Percentiles rank a stretch among this genome's conserved stretches.
These are phyloP conservation scores for Scaptomyza montana DNA, from an alignment of 1,140 invertebrate genomes.

Conservation along the genomic window DNA sequence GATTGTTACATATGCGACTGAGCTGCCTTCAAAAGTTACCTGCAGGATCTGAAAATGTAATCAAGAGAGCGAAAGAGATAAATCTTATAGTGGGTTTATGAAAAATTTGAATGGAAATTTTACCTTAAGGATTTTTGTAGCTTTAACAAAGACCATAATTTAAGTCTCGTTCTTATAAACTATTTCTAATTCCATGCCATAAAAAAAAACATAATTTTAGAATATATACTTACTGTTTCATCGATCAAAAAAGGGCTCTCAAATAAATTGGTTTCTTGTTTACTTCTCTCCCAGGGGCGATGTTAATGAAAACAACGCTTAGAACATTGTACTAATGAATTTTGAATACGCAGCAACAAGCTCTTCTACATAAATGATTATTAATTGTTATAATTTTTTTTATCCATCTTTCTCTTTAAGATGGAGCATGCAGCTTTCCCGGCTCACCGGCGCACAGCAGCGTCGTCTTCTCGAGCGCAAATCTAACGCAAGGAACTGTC, in stretches of 20 bases:
- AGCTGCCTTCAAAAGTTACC: not conserved
- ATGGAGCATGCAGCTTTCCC: slow-evolving; percentile 90
- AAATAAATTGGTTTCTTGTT: slow-evolving; percentile 25
- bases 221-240: no score
- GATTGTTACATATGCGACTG: not conserved
- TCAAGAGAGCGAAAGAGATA: no score
- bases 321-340: slow-evolving; percentile 24
- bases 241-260: not conserved
- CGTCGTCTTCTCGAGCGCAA: slow-evolving; percentile 90
- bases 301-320: slow-evolving; percentile 4
- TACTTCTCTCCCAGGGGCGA: not conserved
- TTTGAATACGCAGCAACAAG: slow-evolving; percentile 23
- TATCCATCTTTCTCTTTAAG: slow-evolving; percentile 34
- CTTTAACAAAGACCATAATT: no score
- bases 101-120: no score
- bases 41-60: not conserved
- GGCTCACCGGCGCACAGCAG: slow-evolving; percentile 95
- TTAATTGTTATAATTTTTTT: slow-evolving; percentile 5
- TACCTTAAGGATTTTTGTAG: no score
- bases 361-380: no score
- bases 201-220: no score
- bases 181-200: no score
- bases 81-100: no score
- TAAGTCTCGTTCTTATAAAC: no score
- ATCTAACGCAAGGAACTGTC: slow-evolving; percentile 87